Conservation (phyloP, 1,140 invertebrate species). For the Zaprionus kolodkinae region DNA sequence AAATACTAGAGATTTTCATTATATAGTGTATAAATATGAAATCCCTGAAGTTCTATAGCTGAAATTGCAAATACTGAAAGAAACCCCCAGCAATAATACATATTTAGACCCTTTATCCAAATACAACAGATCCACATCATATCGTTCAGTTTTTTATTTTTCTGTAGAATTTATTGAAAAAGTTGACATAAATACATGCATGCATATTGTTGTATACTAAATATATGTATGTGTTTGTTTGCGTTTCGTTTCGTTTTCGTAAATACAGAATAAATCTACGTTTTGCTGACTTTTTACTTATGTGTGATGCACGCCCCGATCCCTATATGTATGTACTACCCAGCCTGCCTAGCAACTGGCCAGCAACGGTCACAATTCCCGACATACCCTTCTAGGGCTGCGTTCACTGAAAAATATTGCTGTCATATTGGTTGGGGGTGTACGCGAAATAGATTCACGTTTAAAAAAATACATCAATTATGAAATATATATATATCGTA, state of each 20-base stretch:
- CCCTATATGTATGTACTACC: background rate
- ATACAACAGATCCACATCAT: background rate
- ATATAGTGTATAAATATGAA: background rate
- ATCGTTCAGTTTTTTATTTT: slow-evolving; percentile 35
- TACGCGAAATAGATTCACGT: slow-evolving; percentile 41
- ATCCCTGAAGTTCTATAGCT: background rate
- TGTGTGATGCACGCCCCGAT: slow-evolving; percentile 32
- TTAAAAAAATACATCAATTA: slow-evolving; percentile 76
- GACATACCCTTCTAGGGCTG: background rate
- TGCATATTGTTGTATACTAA: slow-evolving; percentile 84
- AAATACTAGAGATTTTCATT: background rate
- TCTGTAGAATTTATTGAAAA: slow-evolving; percentile 83
- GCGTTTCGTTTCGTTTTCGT: slow-evolving; percentile 60
- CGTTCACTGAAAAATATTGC: slow-evolving; percentile 52
- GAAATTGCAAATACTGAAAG: background rate
- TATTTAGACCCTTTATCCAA: background rate
- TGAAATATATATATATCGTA: slow-evolving; percentile 63
- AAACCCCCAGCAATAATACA: background rate
- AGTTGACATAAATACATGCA: slow-evolving; percentile 84
- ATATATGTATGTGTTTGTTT: slow-evolving; percentile 74
- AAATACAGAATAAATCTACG: slow-evolving; percentile 64
- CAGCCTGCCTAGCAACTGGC: slow-evolving; percentile 5
- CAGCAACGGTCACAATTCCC: background rate
- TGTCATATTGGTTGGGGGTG: slow-evolving; percentile 44
- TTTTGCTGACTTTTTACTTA: slow-evolving; percentile 37